Conservation (phyloP, 2,888 invertebrate genomes). For the Tigriopus californicus region DNA sequence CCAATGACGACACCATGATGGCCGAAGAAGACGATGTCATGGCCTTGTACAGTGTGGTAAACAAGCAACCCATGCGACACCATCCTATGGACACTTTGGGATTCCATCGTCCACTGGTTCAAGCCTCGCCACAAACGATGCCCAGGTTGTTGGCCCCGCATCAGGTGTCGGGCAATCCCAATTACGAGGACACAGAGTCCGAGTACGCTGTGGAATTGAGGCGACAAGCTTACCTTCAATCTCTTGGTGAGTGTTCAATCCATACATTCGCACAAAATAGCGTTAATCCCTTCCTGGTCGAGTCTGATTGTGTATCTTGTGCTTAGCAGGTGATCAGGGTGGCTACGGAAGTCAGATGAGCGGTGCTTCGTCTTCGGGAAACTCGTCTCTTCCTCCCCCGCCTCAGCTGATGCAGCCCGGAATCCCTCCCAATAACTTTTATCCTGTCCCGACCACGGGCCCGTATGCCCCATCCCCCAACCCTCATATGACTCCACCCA, state of each 20-base stretch:
- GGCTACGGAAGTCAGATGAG: not conserved
- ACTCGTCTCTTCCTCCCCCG: no score
- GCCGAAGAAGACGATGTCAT: not conserved
- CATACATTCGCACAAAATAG: not conserved
- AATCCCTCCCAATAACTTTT: not conserved
- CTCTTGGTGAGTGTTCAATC: not conserved
- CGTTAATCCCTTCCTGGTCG: not conserved
- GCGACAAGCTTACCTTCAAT: slow-evolving; percentile 9
- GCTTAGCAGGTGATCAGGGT: not conserved
- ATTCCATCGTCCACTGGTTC: no score
- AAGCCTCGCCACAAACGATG: no score
- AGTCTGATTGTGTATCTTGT: not conserved
- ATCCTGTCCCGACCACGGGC: not conserved
- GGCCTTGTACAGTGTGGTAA: not conserved
- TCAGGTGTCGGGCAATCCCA: not conserved
- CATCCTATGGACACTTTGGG: no score
- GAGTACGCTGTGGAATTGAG: slow-evolving; percentile 10
- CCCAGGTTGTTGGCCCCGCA: no score
- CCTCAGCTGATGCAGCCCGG: no score
- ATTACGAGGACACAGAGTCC: slow-evolving; percentile 15
- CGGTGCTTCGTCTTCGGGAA: no score
- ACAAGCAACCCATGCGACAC: not conserved
- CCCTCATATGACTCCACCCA: no score
- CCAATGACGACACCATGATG: no score
- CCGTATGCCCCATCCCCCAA: not conserved